phyloP scores from a whole-genome alignment of 2,113 vertebrate genomes.

The Tapirus terrestris region DNA sequence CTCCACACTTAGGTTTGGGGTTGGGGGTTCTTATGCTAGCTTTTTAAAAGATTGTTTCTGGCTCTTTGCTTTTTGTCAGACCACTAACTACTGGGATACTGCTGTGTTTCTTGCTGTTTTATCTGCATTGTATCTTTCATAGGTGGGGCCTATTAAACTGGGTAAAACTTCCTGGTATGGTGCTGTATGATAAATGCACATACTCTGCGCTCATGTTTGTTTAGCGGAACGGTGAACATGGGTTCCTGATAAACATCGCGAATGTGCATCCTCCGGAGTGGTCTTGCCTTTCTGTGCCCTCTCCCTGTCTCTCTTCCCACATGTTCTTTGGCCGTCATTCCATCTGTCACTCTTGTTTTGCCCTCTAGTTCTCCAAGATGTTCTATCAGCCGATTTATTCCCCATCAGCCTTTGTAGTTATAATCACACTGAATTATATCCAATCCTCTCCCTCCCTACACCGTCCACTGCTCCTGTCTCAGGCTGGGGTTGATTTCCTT shows the following conservation, averaged over 20 bases:
- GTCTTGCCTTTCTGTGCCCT: neutral
- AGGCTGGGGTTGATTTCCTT: neutral
- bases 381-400: neutral
- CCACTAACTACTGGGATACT: neutral
- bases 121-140: neutral
- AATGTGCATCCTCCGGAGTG: neutral
- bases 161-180: neutral
- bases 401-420: conserved; percentile 1
- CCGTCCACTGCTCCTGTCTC: neutral
- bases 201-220: neutral
- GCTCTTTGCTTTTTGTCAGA: neutral
- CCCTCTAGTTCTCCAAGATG: neutral
- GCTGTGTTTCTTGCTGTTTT: neutral
- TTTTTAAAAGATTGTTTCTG: neutral
- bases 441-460: neutral
- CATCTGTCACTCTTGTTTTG: conserved; percentile 2
- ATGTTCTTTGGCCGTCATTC: neutral
- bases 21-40: neutral
- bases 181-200: neutral
- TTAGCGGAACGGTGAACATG: neutral
- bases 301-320: neutral
- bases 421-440: conserved; percentile 6
- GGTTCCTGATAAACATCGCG: neutral
- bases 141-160: neutral
- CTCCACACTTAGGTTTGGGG: neutral